Base-by-base conservation (phyloP, 1,140 invertebrate genomes). In the Papilio dardanus region DNA sequence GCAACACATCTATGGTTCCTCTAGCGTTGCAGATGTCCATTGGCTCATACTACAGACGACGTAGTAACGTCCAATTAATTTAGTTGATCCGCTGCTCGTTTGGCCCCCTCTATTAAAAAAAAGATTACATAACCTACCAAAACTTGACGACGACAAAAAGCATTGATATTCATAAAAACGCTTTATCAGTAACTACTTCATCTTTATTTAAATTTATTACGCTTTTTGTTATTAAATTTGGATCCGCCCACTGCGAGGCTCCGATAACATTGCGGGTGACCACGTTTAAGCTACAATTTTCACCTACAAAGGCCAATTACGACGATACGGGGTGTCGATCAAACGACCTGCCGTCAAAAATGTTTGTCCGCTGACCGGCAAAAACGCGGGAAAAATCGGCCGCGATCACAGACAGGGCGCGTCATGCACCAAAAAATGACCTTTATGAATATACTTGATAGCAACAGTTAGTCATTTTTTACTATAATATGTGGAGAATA, bases 281-380 rank as follows among this genome's bases (percentile, higher is more conserved):
- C 80, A 79, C 81, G 84, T 83, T 85, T 83, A 74, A 84, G 81
- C 82, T 86, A 83, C 81, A 83, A 82, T 86, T 86, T 86, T 67
- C 78, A 77, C 77, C 75, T 81, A 87, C 84, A 85, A 87, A 83
- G 81, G 77, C 84, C 86, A 86, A 87, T 86, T 87, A 87, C 81
- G 77, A 74, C 79, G 81, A 80, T 81, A 80, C 84, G 58, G 74
- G 67, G 82, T 81, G 81, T 84, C 83, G 78, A 82, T 86, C 84
- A 84, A 85, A 83, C 79, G 81, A 54, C 69, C 76, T 71, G 74
- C 76, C 71, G 76, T 85, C 81, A 85, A 85, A 85, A 85, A 85
- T 83, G 79, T 81, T 79, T 81, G 79, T 71, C 65, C 79, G 76
- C 75, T 81, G 79, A 79, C 79, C 79, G 81, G 79, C 77, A 82